phyloP scores from a whole-genome alignment of 2,113 vertebrate species.

The Seriola rivoliana region DNA sequence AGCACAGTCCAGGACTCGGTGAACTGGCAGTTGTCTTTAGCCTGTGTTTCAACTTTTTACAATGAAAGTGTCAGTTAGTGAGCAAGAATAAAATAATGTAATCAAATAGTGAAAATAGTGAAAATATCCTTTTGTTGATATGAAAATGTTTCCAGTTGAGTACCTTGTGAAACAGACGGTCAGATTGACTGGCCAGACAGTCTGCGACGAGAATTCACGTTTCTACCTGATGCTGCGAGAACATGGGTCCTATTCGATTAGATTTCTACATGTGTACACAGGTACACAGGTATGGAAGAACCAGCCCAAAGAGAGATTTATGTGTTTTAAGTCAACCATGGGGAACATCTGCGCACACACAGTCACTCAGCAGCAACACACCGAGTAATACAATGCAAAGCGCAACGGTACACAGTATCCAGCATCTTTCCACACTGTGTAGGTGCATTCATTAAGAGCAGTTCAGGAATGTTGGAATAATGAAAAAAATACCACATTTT shows the following conservation, averaged over 20 bases:
- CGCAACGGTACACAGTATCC: too few relatives aligned
- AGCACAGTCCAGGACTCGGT: neutral
- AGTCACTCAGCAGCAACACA: neutral
- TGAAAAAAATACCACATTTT: neutral
- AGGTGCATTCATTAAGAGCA: neutral
- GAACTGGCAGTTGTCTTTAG: slow-evolving; percentile 12
- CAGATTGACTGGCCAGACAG: too few relatives aligned
- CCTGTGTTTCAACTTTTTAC: neutral
- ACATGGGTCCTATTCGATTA: too few relatives aligned
- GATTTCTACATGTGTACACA: too few relatives aligned
- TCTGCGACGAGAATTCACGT: too few relatives aligned
- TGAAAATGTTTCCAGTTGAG: neutral
- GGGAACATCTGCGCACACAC: neutral
- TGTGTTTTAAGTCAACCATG: neutral
- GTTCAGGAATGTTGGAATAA: neutral
- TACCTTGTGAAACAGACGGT: too few relatives aligned
- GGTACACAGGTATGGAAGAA: neutral
- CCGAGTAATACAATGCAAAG: too few relatives aligned
- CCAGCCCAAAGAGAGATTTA: neutral
- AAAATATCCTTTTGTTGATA: neutral
- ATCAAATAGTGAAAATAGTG: neutral
- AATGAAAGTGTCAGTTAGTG: neutral
- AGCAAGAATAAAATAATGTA: neutral
- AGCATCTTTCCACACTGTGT: neutral
- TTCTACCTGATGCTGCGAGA: too few relatives aligned